These are phyloP conservation scores for Temnothorax unifasciatus DNA, from an alignment of 2,888 invertebrate genomes.

Conservation along the genomic window DNA sequence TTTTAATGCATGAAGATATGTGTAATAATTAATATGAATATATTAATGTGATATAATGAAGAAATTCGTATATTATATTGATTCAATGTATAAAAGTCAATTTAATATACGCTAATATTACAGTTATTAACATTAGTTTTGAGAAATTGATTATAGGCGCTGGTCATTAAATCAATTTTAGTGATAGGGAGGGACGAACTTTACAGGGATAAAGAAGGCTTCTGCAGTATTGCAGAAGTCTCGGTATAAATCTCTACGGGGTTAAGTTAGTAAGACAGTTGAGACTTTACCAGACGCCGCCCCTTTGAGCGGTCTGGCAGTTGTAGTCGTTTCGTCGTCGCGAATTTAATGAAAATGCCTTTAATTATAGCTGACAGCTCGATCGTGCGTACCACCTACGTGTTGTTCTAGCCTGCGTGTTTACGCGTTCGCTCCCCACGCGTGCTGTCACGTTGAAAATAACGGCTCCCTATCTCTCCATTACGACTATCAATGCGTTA, in stretches of 20 bases:
- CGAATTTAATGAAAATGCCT: slow-evolving; percentile 55
- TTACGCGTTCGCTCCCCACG: slow-evolving; percentile 28
- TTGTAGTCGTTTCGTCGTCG: slow-evolving; percentile 11
- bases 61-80: neutral
- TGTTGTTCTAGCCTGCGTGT: slow-evolving; percentile 44
- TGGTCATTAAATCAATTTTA: slow-evolving; percentile 6
- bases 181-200: neutral
- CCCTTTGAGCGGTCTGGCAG: slow-evolving; percentile 38
- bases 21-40: neutral
- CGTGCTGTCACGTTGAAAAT: slow-evolving; percentile 42
- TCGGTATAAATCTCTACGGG: slow-evolving; percentile 28
- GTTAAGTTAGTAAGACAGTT: slow-evolving; percentile 41
- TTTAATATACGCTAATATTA: neutral
- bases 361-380: slow-evolving; percentile 49
- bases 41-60: neutral
- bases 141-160: neutral
- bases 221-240: slow-evolving; percentile 10
- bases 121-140: neutral
- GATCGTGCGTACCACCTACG: slow-evolving; percentile 29
- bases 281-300: slow-evolving; percentile 32
- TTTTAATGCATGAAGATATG: neutral
- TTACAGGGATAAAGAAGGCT: slow-evolving; percentile 7
- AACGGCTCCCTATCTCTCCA: slow-evolving; percentile 15
- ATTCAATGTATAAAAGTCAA: neutral
- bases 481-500: slow-evolving; percentile 1